A percentile compares a stretch with the other conserved stretches of the same genome.
phyloP scores from a whole-genome alignment of 2,797 vertebrate species.

The Premnoplex brunnescens region DNA sequence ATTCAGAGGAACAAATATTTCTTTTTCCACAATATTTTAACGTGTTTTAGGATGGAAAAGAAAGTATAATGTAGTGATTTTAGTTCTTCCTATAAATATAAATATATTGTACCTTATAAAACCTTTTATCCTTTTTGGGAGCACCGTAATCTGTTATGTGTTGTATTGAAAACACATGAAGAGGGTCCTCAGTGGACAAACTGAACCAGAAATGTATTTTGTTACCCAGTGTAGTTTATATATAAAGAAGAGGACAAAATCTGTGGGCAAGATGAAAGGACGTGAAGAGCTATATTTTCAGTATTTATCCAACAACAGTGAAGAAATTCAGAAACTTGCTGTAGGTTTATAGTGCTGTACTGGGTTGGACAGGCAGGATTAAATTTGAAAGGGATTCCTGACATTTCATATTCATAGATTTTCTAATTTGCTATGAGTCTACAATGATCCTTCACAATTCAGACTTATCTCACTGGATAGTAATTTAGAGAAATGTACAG shows the following conservation, averaged over 20 bases:
- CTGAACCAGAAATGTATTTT: conserved; percentile 43
- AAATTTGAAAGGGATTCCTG: background rate
- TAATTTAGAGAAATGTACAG: background rate
- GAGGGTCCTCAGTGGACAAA: background rate
- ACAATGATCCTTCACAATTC: background rate
- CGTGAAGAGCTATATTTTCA: background rate
- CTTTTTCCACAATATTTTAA: conserved; percentile 40
- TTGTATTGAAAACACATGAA: conserved; percentile 65
- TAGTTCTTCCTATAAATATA: conserved; percentile 65
- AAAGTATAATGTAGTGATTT: conserved; percentile 7
- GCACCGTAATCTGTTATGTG: conserved; percentile 1
- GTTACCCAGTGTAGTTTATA: background rate
- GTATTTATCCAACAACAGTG: background rate
- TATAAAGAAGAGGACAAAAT: background rate
- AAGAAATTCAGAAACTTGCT: background rate
- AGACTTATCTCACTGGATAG: background rate
- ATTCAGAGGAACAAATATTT: conserved; percentile 42
- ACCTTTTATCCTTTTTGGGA: conserved; percentile 54
- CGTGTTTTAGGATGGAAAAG: background rate
- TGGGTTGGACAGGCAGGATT: background rate
- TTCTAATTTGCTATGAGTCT: background rate
- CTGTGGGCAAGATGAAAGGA: background rate
- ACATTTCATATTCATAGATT: background rate
- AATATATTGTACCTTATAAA: conserved; percentile 57
- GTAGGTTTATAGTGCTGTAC: accelerated